Evolutionary conservation across 2,888 invertebrate species (phyloP).

Genomic region (Amorpha juglandis): DNA sequence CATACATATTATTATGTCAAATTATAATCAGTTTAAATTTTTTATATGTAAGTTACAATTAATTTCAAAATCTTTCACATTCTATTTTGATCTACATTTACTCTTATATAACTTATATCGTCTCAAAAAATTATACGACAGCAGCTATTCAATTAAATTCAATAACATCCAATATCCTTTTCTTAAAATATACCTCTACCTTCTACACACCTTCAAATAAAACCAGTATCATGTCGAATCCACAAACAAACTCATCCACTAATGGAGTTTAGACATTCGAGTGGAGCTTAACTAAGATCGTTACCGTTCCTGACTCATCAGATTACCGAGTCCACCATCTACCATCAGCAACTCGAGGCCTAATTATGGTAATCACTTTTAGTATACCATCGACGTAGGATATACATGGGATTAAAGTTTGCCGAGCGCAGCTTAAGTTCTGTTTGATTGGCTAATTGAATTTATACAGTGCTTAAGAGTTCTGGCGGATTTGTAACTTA

Average conservation of each 20-base stretch:
- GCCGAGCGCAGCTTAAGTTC: conserved; percentile 26
- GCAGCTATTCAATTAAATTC: no score
- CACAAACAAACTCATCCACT: conserved; percentile 24
- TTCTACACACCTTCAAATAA: conserved; percentile 25
- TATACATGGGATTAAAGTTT: conserved; percentile 34
- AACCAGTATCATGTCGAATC: conserved; percentile 17
- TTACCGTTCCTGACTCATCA: conserved; percentile 32
- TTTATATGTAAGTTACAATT: no score
- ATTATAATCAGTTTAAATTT: no score
- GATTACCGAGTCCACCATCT: conserved; percentile 33
- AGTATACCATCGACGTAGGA: conserved; percentile 32
- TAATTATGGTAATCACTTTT: conserved; percentile 40
- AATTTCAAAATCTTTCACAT: no score
- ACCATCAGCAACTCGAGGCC: conserved; percentile 27
- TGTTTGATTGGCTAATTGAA: conserved; percentile 23
- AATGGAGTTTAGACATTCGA: conserved; percentile 39
- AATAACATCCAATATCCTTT: background rate
- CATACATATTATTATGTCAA: no score
- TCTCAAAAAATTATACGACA: background rate
- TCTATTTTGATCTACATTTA: no score
- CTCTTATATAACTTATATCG: no score
- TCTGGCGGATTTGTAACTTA: background rate
- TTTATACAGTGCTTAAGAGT: conserved; percentile 10
- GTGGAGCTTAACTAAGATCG: conserved; percentile 33
- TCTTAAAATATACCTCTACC: background rate